A percentile compares a stretch with the other conserved stretches of the same genome.
These are phyloP conservation scores for Conomelus anceps DNA, from an alignment of 2,888 invertebrate species.

Conservation along the genomic window DNA sequence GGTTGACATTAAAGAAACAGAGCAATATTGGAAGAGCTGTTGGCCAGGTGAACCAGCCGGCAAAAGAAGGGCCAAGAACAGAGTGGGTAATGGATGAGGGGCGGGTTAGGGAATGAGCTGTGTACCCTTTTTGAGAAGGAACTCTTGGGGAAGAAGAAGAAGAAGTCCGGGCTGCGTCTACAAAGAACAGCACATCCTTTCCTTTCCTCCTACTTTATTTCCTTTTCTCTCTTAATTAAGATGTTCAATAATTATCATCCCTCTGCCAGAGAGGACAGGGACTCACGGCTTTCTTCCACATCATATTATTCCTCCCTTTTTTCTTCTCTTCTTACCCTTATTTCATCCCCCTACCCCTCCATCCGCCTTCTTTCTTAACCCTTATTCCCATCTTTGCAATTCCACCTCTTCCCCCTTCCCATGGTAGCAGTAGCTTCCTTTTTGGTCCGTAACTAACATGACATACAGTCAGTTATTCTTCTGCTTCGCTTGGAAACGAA, in stretches of 20 bases:
- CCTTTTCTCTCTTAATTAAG: conserved; percentile 23
- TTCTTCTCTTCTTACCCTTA: background rate
- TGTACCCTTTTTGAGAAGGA: conserved; percentile 19
- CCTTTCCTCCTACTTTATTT: conserved; percentile 18
- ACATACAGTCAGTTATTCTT: background rate
- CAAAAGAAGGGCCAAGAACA: conserved; percentile 13
- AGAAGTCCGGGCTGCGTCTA: conserved; percentile 10
- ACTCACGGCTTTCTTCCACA: background rate
- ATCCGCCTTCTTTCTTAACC: background rate
- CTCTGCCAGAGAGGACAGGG: background rate
- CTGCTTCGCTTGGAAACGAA: background rate
- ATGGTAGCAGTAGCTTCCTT: background rate
- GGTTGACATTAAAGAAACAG: background rate
- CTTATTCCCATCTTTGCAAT: background rate
- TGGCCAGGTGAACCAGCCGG: background rate
- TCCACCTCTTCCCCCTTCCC: background rate
- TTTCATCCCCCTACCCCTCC: background rate
- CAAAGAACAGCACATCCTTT: conserved; percentile 5
- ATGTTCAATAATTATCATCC: conserved; percentile 26
- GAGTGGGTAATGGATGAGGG: background rate
- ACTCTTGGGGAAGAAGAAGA: background rate
- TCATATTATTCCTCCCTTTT: background rate
- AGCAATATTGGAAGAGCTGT: background rate
- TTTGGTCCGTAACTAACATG: background rate
- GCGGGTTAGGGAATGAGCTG: background rate